A percentile compares a stretch with the other conserved stretches of the same genome.
Conservation (phyloP, 2,888 invertebrate species). For the Chrysodeixis includens region DNA sequence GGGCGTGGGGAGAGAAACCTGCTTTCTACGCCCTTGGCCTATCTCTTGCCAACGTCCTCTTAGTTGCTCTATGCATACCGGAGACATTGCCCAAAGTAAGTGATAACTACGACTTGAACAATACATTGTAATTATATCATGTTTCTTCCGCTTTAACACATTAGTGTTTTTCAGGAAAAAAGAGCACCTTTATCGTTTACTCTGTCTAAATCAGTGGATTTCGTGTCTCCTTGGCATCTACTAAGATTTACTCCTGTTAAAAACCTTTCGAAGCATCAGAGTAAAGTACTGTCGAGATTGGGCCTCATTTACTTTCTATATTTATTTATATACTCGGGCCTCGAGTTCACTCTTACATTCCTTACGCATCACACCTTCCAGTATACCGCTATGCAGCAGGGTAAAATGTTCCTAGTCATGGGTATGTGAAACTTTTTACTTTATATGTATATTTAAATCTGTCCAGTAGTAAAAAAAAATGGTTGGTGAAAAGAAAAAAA, state of each 20-base stretch:
- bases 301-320: conserved; percentile 96
- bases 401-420: conserved; percentile 98
- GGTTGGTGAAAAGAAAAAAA: too few species aligned
- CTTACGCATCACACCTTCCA: conserved; percentile 97
- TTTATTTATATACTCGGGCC: conserved; percentile 97
- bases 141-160: conserved; percentile 33
- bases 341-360: conserved; percentile 99
- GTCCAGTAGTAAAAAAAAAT: too few species aligned
- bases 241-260: conserved; percentile 92
- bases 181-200: conserved; percentile 92
- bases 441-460: neutral
- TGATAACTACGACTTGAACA: conserved; percentile 7
- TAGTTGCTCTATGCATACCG: conserved; percentile 92
- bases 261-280: conserved; percentile 90
- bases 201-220: conserved; percentile 90
- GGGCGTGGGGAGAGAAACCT: conserved; percentile 94
- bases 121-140: neutral
- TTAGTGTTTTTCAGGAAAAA: conserved; percentile 89
- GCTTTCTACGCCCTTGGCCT: conserved; percentile 94
- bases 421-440: conserved; percentile 87
- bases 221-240: conserved; percentile 82
- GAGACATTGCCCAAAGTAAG: conserved; percentile 94
- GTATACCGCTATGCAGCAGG: conserved; percentile 98
- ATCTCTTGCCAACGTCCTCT: conserved; percentile 93
- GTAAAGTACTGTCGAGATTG: conserved; percentile 90